A percentile compares a stretch with the other conserved stretches of the same genome.
Conservation (phyloP, 1,140 invertebrate species). For the Diabrotica undecimpunctata region DNA sequence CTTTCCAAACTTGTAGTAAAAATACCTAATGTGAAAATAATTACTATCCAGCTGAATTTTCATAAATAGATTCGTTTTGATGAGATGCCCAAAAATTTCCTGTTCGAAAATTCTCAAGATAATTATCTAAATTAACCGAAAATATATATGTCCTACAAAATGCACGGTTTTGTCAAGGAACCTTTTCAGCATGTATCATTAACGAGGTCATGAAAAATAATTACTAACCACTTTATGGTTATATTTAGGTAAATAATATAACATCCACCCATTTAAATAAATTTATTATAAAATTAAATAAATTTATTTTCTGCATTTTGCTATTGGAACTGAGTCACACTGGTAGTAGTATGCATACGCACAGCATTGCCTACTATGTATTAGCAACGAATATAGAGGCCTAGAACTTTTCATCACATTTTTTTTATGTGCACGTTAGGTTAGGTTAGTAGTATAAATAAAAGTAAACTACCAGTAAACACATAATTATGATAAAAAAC, state of each 20-base stretch:
- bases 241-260: conserved; percentile 8
- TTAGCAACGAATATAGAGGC: no score
- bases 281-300: conserved; percentile 3
- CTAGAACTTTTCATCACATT: no score
- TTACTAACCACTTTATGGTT: conserved; percentile 1
- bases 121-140: conserved; percentile 12
- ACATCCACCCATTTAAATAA: background rate
- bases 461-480: no score
- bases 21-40: conserved; percentile 13
- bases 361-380: background rate
- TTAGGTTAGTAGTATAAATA: no score
- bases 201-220: conserved; percentile 10
- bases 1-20: conserved; percentile 1
- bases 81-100: conserved; percentile 5
- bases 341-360: background rate
- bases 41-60: conserved; percentile 18
- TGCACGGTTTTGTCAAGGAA: conserved; percentile 7
- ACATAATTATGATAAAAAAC: no score
- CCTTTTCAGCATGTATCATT: no score
- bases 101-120: conserved; percentile 8
- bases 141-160: conserved; percentile 16
- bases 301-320: conserved; percentile 2
- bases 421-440: no score
- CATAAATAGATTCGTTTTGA: conserved; percentile 15
- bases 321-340: background rate